phyloP scores from a whole-genome alignment of 2,888 invertebrate genomes.

The Mesorhabditis spiculigera region DNA sequence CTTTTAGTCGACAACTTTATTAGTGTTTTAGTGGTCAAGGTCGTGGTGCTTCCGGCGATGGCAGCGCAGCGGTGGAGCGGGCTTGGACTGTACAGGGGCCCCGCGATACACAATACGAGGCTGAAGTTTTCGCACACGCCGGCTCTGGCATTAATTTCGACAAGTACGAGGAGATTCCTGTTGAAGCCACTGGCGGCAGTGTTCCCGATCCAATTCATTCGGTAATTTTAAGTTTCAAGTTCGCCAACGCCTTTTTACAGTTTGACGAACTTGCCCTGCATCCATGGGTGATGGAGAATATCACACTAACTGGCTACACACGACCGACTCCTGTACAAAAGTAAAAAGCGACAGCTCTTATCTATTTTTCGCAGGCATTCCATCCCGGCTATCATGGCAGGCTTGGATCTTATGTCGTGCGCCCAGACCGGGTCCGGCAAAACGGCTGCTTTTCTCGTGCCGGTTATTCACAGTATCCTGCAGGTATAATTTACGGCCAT shows the following conservation, averaged over 20 bases:
- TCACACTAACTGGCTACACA: slow-evolving; percentile 59
- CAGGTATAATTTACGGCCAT: slow-evolving; percentile 63
- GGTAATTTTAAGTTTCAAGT: slow-evolving; percentile 62
- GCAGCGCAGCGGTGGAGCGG: no score
- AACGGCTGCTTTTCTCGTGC: slow-evolving; percentile 88
- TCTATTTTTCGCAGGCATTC: slow-evolving; percentile 80
- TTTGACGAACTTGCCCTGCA: slow-evolving; percentile 56
- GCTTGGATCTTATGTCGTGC: slow-evolving; percentile 80
- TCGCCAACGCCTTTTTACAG: slow-evolving; percentile 20
- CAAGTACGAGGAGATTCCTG: slow-evolving; percentile 99
- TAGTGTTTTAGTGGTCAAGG: no score
- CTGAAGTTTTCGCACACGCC: slow-evolving; percentile 79
- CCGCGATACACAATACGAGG: slow-evolving; percentile 16
- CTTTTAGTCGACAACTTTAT: no score
- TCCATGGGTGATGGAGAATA: slow-evolving; percentile 59
- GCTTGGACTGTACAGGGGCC: slow-evolving; percentile 41
- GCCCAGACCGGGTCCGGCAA: slow-evolving; percentile 60
- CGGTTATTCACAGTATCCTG: slow-evolving; percentile 94
- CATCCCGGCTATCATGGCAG: slow-evolving; percentile 84
- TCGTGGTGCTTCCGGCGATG: no score
- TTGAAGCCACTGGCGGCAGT: slow-evolving; percentile 94
- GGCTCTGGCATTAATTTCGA: slow-evolving; percentile 81
- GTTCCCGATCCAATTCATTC: slow-evolving; percentile 84
- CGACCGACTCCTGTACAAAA: slow-evolving; percentile 63
- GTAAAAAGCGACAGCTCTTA: no score